A percentile compares a stretch with the other conserved stretches of the same genome.
Evolutionary conservation across 1,140 invertebrate genomes (phyloP).

Genomic region (Trachelipus rathkii): DNA sequence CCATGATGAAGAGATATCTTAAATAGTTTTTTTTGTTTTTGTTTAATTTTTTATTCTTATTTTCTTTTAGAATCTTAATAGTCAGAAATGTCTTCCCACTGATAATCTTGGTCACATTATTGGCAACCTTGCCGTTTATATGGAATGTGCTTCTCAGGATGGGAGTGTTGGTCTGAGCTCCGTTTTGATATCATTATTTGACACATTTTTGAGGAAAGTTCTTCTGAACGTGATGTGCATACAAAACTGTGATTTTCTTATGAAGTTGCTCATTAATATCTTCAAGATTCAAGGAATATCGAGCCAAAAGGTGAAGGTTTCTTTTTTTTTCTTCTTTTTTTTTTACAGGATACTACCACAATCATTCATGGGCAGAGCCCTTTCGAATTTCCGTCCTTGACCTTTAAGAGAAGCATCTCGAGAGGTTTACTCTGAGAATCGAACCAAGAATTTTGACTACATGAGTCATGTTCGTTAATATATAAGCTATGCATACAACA

Average conservation of each 20-base stretch:
- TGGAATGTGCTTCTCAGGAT: conserved; percentile 86
- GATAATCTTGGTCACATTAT: conserved; percentile 71
- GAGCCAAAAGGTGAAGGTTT: conserved; percentile 46
- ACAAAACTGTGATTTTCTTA: neutral
- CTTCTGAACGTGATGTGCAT: conserved; percentile 63
- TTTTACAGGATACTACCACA: too few relatives aligned
- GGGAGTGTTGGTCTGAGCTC: conserved; percentile 62
- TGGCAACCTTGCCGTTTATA: conserved; percentile 84
- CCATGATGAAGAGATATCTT: too few relatives aligned
- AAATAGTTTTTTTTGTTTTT: neutral
- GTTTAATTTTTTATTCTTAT: neutral
- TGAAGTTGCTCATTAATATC: conserved; percentile 24
- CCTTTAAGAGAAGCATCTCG: too few relatives aligned
- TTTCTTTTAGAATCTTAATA: conserved; percentile 67
- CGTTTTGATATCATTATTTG: conserved; percentile 72
- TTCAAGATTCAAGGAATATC: conserved; percentile 51
- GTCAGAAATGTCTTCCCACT: conserved; percentile 75
- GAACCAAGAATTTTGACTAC: too few relatives aligned
- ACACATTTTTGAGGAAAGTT: conserved; percentile 76
- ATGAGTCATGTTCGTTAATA: too few relatives aligned
- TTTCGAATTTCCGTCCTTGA: too few relatives aligned
- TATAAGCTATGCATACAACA: too few relatives aligned
- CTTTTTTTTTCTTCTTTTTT: too few relatives aligned
- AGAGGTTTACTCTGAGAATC: too few relatives aligned
- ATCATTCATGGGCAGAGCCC: too few relatives aligned